These are phyloP conservation scores for Protobothrops mucrosquamatus DNA, from an alignment of 2,113 vertebrate species.

Conservation along the genomic window DNA sequence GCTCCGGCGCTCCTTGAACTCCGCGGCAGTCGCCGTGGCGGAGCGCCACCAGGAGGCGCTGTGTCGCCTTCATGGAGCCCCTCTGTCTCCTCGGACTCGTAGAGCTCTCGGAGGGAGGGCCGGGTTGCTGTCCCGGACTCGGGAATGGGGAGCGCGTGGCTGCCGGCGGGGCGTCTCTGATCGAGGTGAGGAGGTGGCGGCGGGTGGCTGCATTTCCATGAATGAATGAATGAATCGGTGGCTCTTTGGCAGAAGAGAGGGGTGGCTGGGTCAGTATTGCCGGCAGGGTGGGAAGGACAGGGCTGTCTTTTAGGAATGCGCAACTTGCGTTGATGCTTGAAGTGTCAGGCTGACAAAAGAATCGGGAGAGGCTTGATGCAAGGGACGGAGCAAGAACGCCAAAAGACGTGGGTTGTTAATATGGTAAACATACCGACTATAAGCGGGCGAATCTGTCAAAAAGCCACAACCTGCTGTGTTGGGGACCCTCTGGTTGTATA, in stretches of 20 bases:
- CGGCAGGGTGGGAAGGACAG: neutral
- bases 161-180: neutral
- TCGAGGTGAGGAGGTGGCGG: no score
- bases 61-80: neutral
- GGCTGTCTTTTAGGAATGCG: neutral
- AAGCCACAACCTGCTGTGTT: neutral
- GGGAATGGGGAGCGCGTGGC: neutral
- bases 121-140: accelerated
- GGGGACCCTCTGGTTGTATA: neutral
- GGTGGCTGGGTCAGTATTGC: neutral
- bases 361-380: neutral
- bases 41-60: neutral
- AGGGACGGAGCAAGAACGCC: neutral
- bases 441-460: neutral
- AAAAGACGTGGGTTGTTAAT: neutral
- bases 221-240: neutral
- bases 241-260: neutral
- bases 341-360: neutral
- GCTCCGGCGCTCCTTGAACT: neutral
- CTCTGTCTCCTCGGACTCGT: neutral
- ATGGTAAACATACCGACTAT: neutral
- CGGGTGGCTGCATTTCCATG: neutral
- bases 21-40: neutral
- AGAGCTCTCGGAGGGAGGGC: accelerated
- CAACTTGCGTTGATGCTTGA: neutral